A percentile compares a stretch with the other conserved stretches of the same genome.
phyloP scores from a whole-genome alignment of 2,113 vertebrate genomes.

The Myotis lucifugus region DNA sequence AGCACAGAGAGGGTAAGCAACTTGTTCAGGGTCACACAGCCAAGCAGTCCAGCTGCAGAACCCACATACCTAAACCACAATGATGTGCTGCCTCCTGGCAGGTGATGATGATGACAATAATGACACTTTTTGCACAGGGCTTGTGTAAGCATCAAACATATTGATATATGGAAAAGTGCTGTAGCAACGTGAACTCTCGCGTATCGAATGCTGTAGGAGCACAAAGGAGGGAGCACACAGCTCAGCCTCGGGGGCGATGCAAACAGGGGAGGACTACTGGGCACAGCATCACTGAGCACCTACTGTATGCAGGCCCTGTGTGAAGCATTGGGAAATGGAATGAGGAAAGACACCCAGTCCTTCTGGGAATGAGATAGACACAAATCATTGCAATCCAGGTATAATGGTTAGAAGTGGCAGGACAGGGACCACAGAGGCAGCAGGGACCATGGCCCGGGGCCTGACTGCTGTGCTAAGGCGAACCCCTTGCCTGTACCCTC shows the following conservation, averaged over 20 bases:
- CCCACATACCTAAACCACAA: background rate
- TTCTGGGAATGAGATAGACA: background rate
- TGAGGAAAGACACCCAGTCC: background rate
- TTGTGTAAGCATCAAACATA: background rate
- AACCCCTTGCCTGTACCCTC: background rate
- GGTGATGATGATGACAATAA: background rate
- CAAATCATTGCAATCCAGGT: background rate
- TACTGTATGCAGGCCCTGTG: background rate
- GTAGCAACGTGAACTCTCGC: accelerated
- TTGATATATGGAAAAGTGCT: background rate
- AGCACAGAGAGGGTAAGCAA: slow-evolving; percentile 33
- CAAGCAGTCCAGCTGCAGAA: background rate
- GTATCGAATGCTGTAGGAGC: background rate
- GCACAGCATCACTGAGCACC: background rate
- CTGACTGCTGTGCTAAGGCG: background rate
- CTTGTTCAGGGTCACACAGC: slow-evolving; percentile 39
- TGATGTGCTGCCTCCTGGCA: background rate
- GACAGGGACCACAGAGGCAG: background rate
- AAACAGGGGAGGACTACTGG: background rate
- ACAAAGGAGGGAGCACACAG: background rate
- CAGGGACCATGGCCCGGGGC: background rate
- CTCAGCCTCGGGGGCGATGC: background rate
- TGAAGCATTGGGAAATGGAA: background rate
- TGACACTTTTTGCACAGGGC: background rate
- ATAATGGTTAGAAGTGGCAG: background rate